Conservation (phyloP, 2,888 invertebrate species). For the Hirtodrosophila duncani region DNA sequence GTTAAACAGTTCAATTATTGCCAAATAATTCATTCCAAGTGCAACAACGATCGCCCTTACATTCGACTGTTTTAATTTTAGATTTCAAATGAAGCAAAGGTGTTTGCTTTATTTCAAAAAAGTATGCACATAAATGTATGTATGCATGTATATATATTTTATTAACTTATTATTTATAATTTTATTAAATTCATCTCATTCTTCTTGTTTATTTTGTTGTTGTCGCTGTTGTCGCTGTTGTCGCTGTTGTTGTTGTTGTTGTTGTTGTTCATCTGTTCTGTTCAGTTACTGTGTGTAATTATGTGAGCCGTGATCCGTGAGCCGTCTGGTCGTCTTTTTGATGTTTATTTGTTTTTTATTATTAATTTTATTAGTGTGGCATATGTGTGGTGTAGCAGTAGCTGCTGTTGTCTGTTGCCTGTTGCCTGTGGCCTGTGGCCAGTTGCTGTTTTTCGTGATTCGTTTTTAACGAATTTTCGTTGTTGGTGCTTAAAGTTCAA, state of each 20-base stretch:
- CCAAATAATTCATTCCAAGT: slow-evolving; percentile 16
- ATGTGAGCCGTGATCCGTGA: no score
- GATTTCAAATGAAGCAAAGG: slow-evolving; percentile 51
- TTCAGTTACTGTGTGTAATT: no score
- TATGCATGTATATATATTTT: background rate
- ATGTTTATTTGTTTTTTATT: slow-evolving; percentile 47
- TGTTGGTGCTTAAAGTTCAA: slow-evolving; percentile 30
- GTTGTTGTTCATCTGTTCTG: no score
- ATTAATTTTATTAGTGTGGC: no score
- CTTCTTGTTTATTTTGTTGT: slow-evolving; percentile 24
- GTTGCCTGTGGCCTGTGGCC: slow-evolving; percentile 7
- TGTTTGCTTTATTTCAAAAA: slow-evolving; percentile 49
- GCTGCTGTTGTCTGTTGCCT: slow-evolving; percentile 1
- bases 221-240: slow-evolving; percentile 25
- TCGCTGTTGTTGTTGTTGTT: slow-evolving; percentile 12
- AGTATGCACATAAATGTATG: slow-evolving; percentile 24
- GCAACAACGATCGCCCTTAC: slow-evolving; percentile 5
- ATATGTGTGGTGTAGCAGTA: no score
- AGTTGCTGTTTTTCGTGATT: slow-evolving; percentile 12
- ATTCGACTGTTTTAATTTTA: slow-evolving; percentile 29
- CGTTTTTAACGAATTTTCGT: background rate
- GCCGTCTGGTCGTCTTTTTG: slow-evolving; percentile 57
- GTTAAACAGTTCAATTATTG: no score
- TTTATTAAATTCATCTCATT: slow-evolving; percentile 20
- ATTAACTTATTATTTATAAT: slow-evolving; percentile 25